Evolutionary conservation across 2,888 invertebrate genomes (phyloP).

Genomic region (Brachylomia viminalis): DNA sequence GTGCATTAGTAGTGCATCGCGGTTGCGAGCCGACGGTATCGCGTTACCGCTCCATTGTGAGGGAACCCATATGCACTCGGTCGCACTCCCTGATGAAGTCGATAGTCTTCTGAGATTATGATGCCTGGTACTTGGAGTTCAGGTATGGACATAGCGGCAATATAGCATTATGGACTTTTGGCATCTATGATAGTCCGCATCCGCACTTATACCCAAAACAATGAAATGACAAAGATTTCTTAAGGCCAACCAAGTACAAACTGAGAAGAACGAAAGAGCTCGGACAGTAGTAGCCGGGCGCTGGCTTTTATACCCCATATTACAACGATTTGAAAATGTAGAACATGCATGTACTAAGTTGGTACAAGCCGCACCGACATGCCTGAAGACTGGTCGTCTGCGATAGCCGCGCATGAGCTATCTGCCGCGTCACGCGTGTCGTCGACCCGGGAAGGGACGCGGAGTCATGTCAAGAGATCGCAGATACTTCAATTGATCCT

Average conservation of each 20-base stretch:
- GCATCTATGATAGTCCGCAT: background rate
- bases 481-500: constrained; percentile 60
- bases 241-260: background rate
- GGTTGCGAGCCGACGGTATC: constrained; percentile 53
- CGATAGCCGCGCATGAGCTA: constrained; percentile 54
- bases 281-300: background rate
- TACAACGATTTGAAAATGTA: constrained; percentile 24
- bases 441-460: constrained; percentile 64
- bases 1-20: constrained; percentile 41
- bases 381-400: constrained; percentile 42
- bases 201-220: background rate
- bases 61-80: constrained; percentile 48
- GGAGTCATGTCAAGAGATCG: constrained; percentile 61
- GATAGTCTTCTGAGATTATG: constrained; percentile 52
- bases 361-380: constrained; percentile 6
- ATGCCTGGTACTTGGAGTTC: constrained; percentile 27
- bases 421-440: constrained; percentile 61
- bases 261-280: background rate
- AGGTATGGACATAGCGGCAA: constrained; percentile 24
- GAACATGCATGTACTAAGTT: constrained; percentile 26
- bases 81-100: constrained; percentile 39
- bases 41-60: constrained; percentile 62
- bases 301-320: background rate
- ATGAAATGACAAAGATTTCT: background rate
- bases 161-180: background rate